phyloP scores from a whole-genome alignment of 1,140 invertebrate genomes.

The Diachasmimorpha longicaudata region DNA sequence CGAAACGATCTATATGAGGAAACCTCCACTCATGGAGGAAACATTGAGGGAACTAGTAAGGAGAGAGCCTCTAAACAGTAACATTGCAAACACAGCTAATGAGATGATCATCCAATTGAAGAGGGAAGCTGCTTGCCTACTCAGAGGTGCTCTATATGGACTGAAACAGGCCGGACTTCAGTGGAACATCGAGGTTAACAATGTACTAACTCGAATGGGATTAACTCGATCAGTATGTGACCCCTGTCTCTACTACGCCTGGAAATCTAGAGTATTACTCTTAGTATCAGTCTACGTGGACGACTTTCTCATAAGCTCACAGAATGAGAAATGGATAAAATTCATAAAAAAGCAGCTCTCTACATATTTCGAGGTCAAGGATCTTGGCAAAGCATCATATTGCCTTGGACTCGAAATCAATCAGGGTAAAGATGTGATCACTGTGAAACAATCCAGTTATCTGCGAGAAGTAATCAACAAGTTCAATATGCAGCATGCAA shows the following conservation, averaged over 20 bases:
- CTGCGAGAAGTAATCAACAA: constrained; percentile 28
- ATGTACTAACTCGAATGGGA: constrained; percentile 34
- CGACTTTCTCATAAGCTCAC: constrained; percentile 44
- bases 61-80: too few relatives aligned
- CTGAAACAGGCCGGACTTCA: constrained; percentile 44
- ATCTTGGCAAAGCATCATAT: constrained; percentile 87
- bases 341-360: background rate
- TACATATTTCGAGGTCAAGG: constrained; percentile 75
- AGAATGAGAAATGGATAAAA: background rate
- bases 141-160: constrained; percentile 49
- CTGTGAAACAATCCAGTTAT: constrained; percentile 21
- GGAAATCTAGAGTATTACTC: constrained; percentile 23
- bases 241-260: constrained; percentile 44
- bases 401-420: constrained; percentile 25
- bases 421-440: background rate
- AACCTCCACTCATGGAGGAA: too few relatives aligned
- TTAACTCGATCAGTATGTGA: constrained; percentile 37
- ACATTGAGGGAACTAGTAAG: too few relatives aligned
- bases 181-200: constrained; percentile 41
- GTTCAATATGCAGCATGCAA: constrained; percentile 39
- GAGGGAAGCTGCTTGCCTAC: constrained; percentile 36
- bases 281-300: constrained; percentile 49
- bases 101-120: too few relatives aligned
- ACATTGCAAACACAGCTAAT: too few relatives aligned
- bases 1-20: too few relatives aligned